A percentile compares a stretch with the other conserved stretches of the same genome.
Evolutionary conservation across 2,113 vertebrate species (phyloP).

Genomic region (Elaphurus davidianus): DNA sequence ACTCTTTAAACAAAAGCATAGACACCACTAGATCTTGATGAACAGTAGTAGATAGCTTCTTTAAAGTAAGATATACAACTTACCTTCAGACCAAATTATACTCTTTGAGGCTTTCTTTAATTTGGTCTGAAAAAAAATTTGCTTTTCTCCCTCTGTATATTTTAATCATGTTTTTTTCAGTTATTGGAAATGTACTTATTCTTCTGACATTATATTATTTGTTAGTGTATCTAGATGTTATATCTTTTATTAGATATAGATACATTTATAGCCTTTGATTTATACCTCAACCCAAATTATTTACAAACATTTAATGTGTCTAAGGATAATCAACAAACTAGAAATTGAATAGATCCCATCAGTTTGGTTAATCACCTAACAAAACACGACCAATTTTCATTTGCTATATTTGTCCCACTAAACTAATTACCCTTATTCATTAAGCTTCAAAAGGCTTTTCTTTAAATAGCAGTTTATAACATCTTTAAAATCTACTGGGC

Average conservation of each 20-base stretch:
- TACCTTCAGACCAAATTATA: not conserved
- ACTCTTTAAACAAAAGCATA: not conserved
- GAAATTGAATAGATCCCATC: conserved; percentile 10
- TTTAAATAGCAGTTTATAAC: conserved; percentile 44
- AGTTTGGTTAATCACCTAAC: conserved; percentile 37
- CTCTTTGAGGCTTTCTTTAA: conserved; percentile 42
- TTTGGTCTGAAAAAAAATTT: conserved; percentile 51
- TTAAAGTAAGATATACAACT: conserved; percentile 24
- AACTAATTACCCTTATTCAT: conserved; percentile 51
- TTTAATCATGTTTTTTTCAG: conserved; percentile 29
- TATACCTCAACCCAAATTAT: conserved; percentile 3
- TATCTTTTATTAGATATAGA: not conserved
- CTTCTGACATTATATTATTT: not conserved
- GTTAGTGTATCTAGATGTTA: not conserved
- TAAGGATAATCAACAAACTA: conserved; percentile 40
- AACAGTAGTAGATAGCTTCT: not conserved
- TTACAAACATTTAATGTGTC: not conserved
- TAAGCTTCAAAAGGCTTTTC: conserved; percentile 52
- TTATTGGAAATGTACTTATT: conserved; percentile 23
- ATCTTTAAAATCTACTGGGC: conserved; percentile 32
- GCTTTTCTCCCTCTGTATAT: not conserved
- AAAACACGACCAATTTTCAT: conserved; percentile 46
- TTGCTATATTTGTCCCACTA: not conserved
- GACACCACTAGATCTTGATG: not conserved
- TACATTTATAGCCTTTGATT: not conserved